Base-by-base conservation (phyloP, 1,140 invertebrate genomes). In the Holotrichia oblita region DNA sequence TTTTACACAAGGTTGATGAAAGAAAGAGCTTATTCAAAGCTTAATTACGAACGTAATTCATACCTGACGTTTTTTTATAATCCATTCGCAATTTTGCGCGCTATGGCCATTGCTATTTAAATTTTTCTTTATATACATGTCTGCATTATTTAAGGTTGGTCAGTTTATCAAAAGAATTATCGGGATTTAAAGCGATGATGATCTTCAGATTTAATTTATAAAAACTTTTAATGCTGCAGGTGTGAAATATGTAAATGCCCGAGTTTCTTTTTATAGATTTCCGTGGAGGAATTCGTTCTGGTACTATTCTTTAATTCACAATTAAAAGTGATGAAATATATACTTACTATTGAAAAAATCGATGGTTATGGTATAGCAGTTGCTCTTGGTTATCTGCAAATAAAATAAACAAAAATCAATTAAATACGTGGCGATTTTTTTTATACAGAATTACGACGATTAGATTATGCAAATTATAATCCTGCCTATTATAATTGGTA, bases 381-480 rank as follows among this genome's bases (percentile, higher is more conserved):
- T 34, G 8, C 61, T 69, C 27, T 20, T 0, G 61, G 61, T 27
- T 27, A 27, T 34, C 61, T 69, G 22, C 20, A 69, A 69, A 27
- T 69, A 69, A 6, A 69, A 69, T 4, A 3, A 22, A 27, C 6
- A 20, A 48, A 48, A 48, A n/a, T 48, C 12, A 48, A 48, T 48
- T 14, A 0, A n/a, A 48, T 48, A 48, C 44, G n/a, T n/a, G n/a
- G 22, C 10, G 61, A 24, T 64, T 64, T 64, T 64, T 64, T 17
- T 27, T 20, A 64, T 64, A 20, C 0, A 22, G 24, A 10, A 9
- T 64, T 27, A 64, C 17, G 17, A 27, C 17, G 17, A 27, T 20
- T 64, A 64, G 22, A 64, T 17, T 64, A 64, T 64, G 61, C 61
- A 64, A 64, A 64, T 64, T 64, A 24, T 27, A 64, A 10, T 20